Evolutionary conservation across 2,888 invertebrate species (phyloP).

Genomic region (Diaperis boleti): DNA sequence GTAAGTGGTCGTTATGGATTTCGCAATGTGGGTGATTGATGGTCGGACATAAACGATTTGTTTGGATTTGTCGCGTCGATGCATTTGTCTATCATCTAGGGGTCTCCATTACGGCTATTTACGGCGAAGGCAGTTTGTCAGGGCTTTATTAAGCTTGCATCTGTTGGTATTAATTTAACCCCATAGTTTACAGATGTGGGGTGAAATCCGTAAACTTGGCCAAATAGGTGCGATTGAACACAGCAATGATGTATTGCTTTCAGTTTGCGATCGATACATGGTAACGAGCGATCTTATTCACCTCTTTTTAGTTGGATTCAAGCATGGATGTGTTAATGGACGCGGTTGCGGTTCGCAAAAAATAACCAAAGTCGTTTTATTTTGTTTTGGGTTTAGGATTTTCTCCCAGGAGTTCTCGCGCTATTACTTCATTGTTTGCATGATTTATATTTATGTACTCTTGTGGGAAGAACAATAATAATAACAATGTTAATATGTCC

Average conservation of each 20-base stretch:
- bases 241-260: background rate
- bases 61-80: slow-evolving; percentile 36
- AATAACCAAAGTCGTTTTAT: too few species aligned
- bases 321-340: background rate
- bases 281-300: background rate
- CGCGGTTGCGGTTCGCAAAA: too few species aligned
- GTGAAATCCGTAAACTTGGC: background rate
- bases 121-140: slow-evolving; percentile 24
- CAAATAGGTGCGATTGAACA: slow-evolving; percentile 4
- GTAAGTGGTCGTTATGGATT: background rate
- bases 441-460: too few species aligned
- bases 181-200: background rate
- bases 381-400: too few species aligned
- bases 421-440: too few species aligned
- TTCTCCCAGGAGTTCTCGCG: too few species aligned
- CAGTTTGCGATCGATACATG: background rate
- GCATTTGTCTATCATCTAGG: slow-evolving; percentile 31
- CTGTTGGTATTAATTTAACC: slow-evolving; percentile 7
- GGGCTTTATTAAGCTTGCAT: slow-evolving; percentile 25
- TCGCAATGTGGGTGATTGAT: slow-evolving; percentile 25
- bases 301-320: background rate
- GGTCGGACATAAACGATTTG: slow-evolving; percentile 27
- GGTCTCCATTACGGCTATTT: slow-evolving; percentile 25
- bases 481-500: too few species aligned
- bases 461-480: too few species aligned